phyloP scores from a whole-genome alignment of 2,797 vertebrate species.

The Erpetoichthys calabaricus region DNA sequence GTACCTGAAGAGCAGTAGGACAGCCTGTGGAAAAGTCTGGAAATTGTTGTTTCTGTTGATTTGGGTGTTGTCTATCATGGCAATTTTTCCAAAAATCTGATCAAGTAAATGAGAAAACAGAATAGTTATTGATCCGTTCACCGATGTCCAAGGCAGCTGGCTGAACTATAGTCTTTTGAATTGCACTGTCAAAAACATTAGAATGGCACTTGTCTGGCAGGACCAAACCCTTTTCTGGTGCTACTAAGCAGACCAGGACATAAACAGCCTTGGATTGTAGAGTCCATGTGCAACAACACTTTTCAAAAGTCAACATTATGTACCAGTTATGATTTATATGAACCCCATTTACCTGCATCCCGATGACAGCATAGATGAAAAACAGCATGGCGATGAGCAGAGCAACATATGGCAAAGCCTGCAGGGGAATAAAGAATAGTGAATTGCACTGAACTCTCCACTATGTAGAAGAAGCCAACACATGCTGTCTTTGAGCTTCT shows the following conservation, averaged over 20 bases:
- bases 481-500: too few species aligned
- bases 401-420: slow-evolving; percentile 95
- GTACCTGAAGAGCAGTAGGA: slow-evolving; percentile 90
- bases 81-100: slow-evolving; percentile 93
- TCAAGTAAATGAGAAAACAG: slow-evolving; percentile 17
- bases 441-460: too few species aligned
- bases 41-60: slow-evolving; percentile 99
- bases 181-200: too few species aligned
- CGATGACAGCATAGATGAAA: slow-evolving; percentile 97
- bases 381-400: slow-evolving; percentile 97
- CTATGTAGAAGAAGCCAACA: too few species aligned
- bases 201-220: too few species aligned
- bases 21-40: slow-evolving; percentile 92
- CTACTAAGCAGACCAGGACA: too few species aligned
- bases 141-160: too few species aligned
- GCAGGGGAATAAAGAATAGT: slow-evolving; percentile 15
- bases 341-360: slow-evolving; percentile 97
- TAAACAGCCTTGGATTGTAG: too few species aligned
- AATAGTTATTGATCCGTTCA: too few species aligned
- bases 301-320: not conserved
- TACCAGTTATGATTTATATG: not conserved
- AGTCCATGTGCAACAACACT: too few species aligned
- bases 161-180: too few species aligned
- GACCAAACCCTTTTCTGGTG: too few species aligned
- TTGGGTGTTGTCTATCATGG: slow-evolving; percentile 88